Evolutionary conservation across 2,113 vertebrate genomes (phyloP).

Genomic region (Sinocyclocheilus anophthalmus): DNA sequence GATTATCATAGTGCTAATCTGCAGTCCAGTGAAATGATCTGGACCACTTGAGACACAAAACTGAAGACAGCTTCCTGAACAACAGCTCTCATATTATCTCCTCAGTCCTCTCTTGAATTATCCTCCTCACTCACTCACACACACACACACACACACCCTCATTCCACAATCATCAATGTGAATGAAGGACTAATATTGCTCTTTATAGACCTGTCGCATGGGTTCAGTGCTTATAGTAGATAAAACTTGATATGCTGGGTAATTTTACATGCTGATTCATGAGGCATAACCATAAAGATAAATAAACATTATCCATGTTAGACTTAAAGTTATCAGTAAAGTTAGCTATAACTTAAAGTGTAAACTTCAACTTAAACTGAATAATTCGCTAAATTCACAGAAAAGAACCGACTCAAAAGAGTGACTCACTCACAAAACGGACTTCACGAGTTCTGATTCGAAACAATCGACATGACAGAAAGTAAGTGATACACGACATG

Average conservation of each 20-base stretch:
- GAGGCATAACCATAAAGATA: neutral
- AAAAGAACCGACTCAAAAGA: neutral
- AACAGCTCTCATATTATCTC: conserved; percentile 39
- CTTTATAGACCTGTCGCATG: neutral
- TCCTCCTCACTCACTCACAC: conserved; percentile 6
- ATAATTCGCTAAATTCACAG: neutral
- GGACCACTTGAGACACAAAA: conserved; percentile 71
- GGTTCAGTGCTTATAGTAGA: neutral
- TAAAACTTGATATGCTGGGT: neutral
- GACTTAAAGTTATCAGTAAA: too few species aligned
- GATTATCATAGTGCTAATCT: conserved; percentile 46
- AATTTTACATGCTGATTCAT: neutral
- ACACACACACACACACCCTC: conserved; percentile 25
- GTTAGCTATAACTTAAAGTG: too few species aligned
- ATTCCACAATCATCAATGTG: neutral
- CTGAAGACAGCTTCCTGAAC: conserved; percentile 60
- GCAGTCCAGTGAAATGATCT: conserved; percentile 36
- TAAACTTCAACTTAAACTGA: too few species aligned
- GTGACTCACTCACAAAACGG: neutral
- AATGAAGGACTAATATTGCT: neutral
- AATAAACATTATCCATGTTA: too few species aligned
- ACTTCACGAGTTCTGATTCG: too few species aligned
- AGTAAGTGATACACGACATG: neutral
- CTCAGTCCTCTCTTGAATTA: conserved; percentile 29
- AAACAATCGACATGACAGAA: neutral